Evolutionary conservation across 92 coral and sea anemone genomes (phyloP), one percentile per base, ranked within the genome.

Genomic region (Desmophyllum pertusum): DNA sequence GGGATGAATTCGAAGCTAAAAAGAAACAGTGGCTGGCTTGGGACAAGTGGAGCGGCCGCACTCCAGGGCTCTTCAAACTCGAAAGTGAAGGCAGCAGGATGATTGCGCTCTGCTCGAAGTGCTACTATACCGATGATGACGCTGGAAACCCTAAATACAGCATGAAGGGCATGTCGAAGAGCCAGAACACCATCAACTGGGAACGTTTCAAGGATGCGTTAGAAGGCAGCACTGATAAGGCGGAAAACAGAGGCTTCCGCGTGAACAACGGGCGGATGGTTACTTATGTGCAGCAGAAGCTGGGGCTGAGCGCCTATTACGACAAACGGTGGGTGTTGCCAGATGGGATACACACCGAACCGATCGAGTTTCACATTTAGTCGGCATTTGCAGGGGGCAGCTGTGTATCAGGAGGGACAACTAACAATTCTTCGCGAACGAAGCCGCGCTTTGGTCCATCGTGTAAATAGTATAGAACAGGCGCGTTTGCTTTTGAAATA

Each of bases 1-100:
- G 25, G 29, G 75, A 37, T 2, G 84, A 80, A 25, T 80, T 80
- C 41, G 75, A 80, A 27, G 23, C 40, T 0, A 21, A n/a, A n/a
- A 29, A 65, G 45, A 43, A 65, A 15, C 8, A 27, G 0, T 66
- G 75, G 84, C 7, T 46, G 48, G 62, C 30, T 1, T 80, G 63
- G 74, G 70, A 80, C 57, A 80, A 65, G 29, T 43, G 21, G 43
- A 41, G 43, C n/a, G 6, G 5, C 0, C 75, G 75, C 25, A 62
- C 70, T 36, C 75, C 75, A 8, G 43, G 75, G 6, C 29, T 65
- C 11, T 23, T 23, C 33, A 59, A 59, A 18, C 65, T 59, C 9
- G 65, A 59, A n/a, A 21, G 30, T 30, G 7, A 59, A 23, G 33
- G 65, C 30, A 59, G 65, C 33, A 4, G 33, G 0, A 21, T 59